Conservation (phyloP, 2,113 vertebrate genomes). For the Herpetotheres cachinnans region DNA sequence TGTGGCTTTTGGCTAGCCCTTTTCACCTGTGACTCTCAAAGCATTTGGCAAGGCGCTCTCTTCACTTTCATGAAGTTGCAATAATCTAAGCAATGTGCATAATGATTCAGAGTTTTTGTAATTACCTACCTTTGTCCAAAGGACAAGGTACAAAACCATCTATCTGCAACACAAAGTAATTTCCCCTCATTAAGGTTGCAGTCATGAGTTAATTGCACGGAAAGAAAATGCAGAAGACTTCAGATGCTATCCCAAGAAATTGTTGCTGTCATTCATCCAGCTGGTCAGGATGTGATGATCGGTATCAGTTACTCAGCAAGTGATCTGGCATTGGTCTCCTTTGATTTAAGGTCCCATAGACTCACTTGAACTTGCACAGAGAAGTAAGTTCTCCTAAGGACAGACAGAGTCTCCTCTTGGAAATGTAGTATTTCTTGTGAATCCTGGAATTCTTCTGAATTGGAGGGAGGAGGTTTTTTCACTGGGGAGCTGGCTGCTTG, state of each 20-base stretch:
- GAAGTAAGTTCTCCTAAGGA: slow-evolving; percentile 40
- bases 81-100: not conserved
- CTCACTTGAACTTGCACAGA: slow-evolving; percentile 10
- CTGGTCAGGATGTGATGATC: slow-evolving; percentile 34
- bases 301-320: slow-evolving; percentile 53
- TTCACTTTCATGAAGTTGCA: not conserved
- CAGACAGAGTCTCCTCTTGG: not conserved
- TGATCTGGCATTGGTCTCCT: slow-evolving; percentile 1
- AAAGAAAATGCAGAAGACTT: slow-evolving; percentile 3
- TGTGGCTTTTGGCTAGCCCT: not conserved
- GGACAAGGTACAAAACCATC: not conserved
- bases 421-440: not conserved
- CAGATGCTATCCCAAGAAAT: slow-evolving; percentile 26
- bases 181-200: not conserved
- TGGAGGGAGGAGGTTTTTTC: not conserved
- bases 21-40: slow-evolving; percentile 29
- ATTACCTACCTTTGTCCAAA: not conserved
- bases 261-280: slow-evolving; percentile 38
- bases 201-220: not conserved
- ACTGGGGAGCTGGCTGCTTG: not conserved
- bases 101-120: not conserved
- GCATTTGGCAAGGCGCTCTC: not conserved
- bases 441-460: slow-evolving; percentile 15
- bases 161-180: not conserved
- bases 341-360: not conserved